phyloP scores from a whole-genome alignment of 2,797 vertebrate genomes.

The Amblyraja radiata region DNA sequence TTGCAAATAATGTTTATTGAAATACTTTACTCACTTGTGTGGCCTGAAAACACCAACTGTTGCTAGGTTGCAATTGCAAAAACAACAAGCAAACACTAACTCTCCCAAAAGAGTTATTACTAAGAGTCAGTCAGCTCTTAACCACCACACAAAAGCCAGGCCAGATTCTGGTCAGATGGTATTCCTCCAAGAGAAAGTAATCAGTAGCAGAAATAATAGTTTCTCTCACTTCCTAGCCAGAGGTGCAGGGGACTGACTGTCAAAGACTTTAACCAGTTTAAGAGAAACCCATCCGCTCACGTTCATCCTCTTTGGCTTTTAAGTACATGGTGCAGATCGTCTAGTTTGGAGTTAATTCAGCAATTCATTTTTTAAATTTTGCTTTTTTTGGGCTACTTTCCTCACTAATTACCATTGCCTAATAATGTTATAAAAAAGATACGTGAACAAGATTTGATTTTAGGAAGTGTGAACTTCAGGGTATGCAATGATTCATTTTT shows the following conservation, averaged over 20 bases:
- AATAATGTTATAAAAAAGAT: background rate
- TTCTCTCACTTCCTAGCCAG: slow-evolving; percentile 9
- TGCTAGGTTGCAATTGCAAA: background rate
- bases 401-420: background rate
- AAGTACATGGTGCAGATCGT: background rate
- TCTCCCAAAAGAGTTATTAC: background rate
- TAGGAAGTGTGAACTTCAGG: background rate
- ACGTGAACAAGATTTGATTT: background rate
- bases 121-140: background rate
- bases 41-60: background rate
- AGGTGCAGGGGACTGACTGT: background rate
- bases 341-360: background rate
- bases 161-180: background rate
- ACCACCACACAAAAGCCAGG: background rate
- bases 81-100: background rate
- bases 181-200: background rate
- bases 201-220: background rate
- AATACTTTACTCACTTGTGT: background rate
- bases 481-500: background rate
- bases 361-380: background rate
- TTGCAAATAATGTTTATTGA: background rate
- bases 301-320: background rate
- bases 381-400: background rate
- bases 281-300: background rate
- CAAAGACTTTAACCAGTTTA: background rate